Conservation (phyloP, 92 coral and sea anemone genomes). For the Pocillopora grandis region DNA sequence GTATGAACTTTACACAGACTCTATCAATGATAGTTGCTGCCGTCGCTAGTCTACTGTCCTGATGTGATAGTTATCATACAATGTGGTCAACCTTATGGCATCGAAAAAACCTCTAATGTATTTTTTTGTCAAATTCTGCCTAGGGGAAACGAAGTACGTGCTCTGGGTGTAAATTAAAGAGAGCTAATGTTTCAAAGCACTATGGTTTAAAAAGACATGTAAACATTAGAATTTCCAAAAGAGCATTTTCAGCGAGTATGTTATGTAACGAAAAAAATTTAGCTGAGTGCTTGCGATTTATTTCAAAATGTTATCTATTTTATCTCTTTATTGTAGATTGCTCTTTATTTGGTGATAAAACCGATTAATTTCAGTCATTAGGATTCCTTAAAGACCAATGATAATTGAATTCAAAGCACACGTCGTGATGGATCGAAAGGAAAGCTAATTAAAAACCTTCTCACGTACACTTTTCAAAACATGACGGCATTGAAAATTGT, state of each 20-base stretch:
- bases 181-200: background rate
- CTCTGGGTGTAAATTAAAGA: background rate
- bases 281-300: too few species aligned
- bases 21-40: too few species aligned
- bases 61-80: too few species aligned
- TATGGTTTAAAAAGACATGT: background rate
- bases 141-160: background rate
- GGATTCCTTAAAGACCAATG: too few species aligned
- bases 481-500: background rate
- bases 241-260: background rate
- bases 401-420: background rate
- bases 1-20: too few species aligned
- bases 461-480: background rate
- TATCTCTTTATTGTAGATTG: too few species aligned
- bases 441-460: background rate
- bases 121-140: too few species aligned
- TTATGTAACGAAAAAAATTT: background rate
- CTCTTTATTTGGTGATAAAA: too few species aligned
- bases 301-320: too few species aligned
- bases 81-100: background rate
- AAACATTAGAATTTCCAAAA: background rate
- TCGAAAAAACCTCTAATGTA: background rate
- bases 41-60: too few species aligned
- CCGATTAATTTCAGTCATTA: too few species aligned
- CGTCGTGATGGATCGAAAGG: background rate